Evolutionary conservation across 2,797 vertebrate genomes (phyloP).

Genomic region (Sardinella longiceps): DNA sequence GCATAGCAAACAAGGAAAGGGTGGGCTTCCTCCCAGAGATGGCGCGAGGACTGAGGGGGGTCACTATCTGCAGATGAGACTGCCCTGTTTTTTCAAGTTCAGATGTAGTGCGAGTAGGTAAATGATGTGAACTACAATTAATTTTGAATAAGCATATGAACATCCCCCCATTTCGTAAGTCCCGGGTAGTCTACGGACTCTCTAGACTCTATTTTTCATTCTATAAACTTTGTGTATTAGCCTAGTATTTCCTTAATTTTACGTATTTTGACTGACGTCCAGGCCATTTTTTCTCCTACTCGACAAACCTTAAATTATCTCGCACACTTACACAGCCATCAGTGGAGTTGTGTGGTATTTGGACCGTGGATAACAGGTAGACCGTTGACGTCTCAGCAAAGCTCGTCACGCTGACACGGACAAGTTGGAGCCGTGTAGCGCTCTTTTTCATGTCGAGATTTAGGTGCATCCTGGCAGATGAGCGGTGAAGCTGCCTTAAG

Average conservation of each 20-base stretch:
- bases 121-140: neutral
- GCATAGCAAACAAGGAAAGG: conserved; percentile 54
- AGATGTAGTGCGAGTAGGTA: neutral
- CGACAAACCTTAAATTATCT: conserved; percentile 34
- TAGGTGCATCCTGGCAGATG: conserved; percentile 31
- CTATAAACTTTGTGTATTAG: neutral
- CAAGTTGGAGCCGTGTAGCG: conserved; percentile 35
- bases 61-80: neutral
- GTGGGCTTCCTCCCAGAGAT: conserved; percentile 39
- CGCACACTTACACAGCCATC: conserved; percentile 29
- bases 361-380: conserved; percentile 44
- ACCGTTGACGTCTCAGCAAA: conserved; percentile 31
- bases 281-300: neutral
- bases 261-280: neutral
- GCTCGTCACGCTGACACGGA: conserved; percentile 35
- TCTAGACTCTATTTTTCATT: neutral
- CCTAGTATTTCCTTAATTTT: too few species aligned
- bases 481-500: conserved; percentile 31
- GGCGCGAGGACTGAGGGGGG: conserved; percentile 57
- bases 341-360: conserved; percentile 39
- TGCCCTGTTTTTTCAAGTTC: neutral
- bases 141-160: neutral
- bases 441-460: conserved; percentile 34
- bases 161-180: neutral
- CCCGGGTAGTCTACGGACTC: neutral